Evolutionary conservation across 1,140 invertebrate genomes (phyloP).

Genomic region (Magallana angulata): DNA sequence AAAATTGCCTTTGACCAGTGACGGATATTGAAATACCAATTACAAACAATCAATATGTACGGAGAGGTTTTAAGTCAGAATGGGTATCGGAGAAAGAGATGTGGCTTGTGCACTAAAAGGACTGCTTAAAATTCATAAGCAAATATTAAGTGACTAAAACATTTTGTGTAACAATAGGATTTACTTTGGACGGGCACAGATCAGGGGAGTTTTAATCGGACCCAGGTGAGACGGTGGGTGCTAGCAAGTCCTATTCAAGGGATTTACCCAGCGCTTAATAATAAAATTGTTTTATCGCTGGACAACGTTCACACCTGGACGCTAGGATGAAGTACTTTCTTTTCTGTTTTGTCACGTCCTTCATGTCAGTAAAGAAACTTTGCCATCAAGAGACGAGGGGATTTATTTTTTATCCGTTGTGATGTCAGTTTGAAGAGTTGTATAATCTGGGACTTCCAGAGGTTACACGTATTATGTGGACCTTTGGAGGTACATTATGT

Average conservation of each 20-base stretch:
- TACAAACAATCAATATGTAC: constrained; percentile 14
- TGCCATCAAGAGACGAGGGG: background rate
- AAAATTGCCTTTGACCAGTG: background rate
- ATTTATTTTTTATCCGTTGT: constrained; percentile 1
- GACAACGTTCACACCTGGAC: constrained; percentile 28
- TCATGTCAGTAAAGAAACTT: constrained; percentile 5
- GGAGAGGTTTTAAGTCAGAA: background rate
- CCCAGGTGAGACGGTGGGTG: background rate
- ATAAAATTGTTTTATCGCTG: constrained; percentile 28
- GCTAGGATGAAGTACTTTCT: constrained; percentile 32
- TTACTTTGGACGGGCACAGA: constrained; percentile 25
- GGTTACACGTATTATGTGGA: background rate
- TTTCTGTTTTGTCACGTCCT: constrained; percentile 30
- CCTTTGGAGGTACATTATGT: constrained; percentile 17
- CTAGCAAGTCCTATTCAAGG: background rate
- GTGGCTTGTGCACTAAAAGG: background rate
- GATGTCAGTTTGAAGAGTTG: constrained; percentile 12
- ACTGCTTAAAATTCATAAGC: constrained; percentile 19
- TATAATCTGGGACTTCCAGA: constrained; percentile 9
- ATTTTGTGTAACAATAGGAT: constrained; percentile 24
- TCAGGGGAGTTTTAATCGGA: background rate
- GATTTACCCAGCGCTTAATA: constrained; percentile 5
- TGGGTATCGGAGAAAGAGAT: background rate
- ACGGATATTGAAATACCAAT: constrained; percentile 5
- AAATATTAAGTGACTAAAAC: constrained; percentile 28